Evolutionary conservation across 2,113 vertebrate species (phyloP).

Genomic region (Solea solea): DNA sequence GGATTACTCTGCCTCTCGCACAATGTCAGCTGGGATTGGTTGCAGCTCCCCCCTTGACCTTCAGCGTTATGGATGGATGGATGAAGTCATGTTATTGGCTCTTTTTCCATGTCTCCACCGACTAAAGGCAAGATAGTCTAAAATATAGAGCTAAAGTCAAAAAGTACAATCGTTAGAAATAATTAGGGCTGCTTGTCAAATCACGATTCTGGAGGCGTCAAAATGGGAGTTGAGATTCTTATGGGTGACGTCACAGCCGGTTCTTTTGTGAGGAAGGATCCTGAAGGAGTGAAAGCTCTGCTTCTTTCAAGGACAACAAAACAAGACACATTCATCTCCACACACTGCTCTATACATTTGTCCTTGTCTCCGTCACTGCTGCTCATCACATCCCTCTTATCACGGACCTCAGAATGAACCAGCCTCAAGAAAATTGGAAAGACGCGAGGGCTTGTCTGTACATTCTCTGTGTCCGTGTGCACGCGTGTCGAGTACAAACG

Average conservation of each 20-base stretch:
- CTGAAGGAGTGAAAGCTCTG: conserved; percentile 26
- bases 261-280: conserved; percentile 10
- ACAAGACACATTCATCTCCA: conserved; percentile 21
- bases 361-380: conserved; percentile 24
- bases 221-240: too few species aligned
- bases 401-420: conserved; percentile 37
- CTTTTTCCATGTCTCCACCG: too few species aligned
- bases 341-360: conserved; percentile 16
- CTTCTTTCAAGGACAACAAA: conserved; percentile 44
- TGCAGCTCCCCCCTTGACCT: not conserved
- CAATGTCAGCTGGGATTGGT: not conserved
- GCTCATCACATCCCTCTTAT: conserved; percentile 46
- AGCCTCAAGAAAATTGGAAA: conserved; percentile 18
- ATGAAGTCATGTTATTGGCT: too few species aligned
- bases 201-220: too few species aligned
- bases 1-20: not conserved
- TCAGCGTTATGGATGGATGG: not conserved
- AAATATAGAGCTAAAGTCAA: too few species aligned
- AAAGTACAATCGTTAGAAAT: too few species aligned
- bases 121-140: too few species aligned
- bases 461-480: conserved; percentile 12
- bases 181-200: too few species aligned
- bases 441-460: conserved; percentile 16
- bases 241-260: not conserved
- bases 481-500: conserved; percentile 31